Evolutionary conservation across 2,113 vertebrate genomes (phyloP).

Genomic region (Lycaon pictus): DNA sequence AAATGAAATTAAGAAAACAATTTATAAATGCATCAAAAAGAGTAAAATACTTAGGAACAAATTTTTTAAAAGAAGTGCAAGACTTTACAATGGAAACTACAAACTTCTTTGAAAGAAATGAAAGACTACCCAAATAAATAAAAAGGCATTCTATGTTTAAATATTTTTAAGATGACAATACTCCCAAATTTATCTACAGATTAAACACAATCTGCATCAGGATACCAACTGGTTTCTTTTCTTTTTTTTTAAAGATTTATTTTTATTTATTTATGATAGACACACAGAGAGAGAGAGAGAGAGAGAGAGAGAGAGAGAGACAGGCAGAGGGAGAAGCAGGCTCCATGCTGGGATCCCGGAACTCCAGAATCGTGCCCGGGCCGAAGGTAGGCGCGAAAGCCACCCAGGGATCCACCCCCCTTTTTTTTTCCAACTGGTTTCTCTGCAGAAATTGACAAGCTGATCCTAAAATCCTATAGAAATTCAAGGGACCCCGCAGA

Average conservation of each 20-base stretch:
- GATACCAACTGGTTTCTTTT: background rate
- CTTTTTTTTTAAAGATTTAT: too few species aligned
- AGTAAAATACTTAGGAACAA: background rate
- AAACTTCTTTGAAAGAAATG: constrained; percentile 43
- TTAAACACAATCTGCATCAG: background rate
- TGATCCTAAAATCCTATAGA: background rate
- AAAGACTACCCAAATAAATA: constrained; percentile 14
- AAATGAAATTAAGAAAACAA: background rate
- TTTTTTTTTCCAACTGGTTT: background rate
- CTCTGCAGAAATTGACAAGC: constrained; percentile 21
- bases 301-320: too few species aligned
- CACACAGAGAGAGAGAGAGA: too few species aligned
- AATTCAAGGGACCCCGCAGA: background rate
- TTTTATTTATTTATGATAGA: too few species aligned
- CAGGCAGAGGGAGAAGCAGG: too few species aligned
- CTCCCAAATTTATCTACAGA: background rate
- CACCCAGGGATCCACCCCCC: too few species aligned
- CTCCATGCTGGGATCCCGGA: too few species aligned
- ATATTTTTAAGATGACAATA: background rate
- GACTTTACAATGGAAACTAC: background rate
- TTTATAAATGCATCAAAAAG: background rate
- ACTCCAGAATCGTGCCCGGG: too few species aligned
- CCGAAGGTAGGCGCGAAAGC: too few species aligned
- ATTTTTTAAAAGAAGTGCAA: background rate
- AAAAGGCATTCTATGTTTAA: background rate